Base-by-base conservation (phyloP, 1,140 invertebrate species). In the Melitaea cinxia region DNA sequence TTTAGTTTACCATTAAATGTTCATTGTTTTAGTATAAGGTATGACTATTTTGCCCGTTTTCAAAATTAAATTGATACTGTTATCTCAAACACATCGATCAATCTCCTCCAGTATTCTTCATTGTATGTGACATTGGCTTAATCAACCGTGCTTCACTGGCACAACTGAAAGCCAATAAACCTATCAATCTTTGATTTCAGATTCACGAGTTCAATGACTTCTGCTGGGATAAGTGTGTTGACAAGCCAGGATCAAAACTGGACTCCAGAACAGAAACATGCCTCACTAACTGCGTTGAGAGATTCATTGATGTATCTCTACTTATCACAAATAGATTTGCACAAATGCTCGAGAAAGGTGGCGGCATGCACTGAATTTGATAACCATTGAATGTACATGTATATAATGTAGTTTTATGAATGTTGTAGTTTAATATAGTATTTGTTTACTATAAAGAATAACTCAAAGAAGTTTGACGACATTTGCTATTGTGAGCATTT, bases 191-290 rank as follows among this genome's bases (percentile, higher is more conserved):
- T 26, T 26, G 24, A 26, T 93, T 92, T 49, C 87, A 97, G 96
- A 95, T 97, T 72, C 96, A 97, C 76, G 95, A 96, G 83, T 95
- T 99, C 83, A 98, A 96, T 72, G 97, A 98, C 77, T 94, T 96
- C 58, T 99, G 98, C 86, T 99, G 97, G 97, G 97, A 99, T 10
- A 97, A 96, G 85, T 99, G 98, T 83, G 93, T 99, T 2, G 97
- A 97, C 23, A 97, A 97, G 81, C 96, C 97, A 19, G 93, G 94
- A 67, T 93, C 92, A 28, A 98, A 97, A 91, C 85, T 99, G 65
- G 98, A 98, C 78, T 94, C 94, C 19, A 94, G 94, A 78, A 97
- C 97, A 9, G 97, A 99, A 91, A 95, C 95, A 0, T 99, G 98
- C 81, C 89, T 99, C 21, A 94, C 93, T 23, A 99, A 99, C 88